Evolutionary conservation across 2,888 invertebrate species (phyloP).

Genomic region (Diaperis boleti): DNA sequence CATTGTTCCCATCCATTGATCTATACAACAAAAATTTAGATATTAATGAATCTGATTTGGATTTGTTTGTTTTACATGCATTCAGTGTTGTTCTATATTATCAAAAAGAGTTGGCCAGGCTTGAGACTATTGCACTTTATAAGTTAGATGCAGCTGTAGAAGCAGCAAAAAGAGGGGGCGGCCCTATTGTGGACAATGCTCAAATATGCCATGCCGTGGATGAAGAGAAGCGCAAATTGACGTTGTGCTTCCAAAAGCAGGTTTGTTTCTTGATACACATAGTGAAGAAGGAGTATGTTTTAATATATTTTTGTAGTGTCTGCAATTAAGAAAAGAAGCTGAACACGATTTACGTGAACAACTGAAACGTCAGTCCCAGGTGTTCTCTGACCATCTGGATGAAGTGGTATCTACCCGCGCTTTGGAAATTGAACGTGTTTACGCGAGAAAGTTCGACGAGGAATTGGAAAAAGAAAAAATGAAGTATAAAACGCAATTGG

Average conservation of each 20-base stretch:
- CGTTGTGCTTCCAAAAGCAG: constrained; percentile 79
- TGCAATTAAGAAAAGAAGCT: constrained; percentile 75
- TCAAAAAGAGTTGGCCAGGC: constrained; percentile 81
- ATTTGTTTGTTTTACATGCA: constrained; percentile 83
- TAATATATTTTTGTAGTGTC: constrained; percentile 66
- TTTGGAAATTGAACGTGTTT: constrained; percentile 67
- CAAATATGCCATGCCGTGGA: constrained; percentile 80
- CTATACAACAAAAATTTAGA: constrained; percentile 75
- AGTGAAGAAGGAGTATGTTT: neutral
- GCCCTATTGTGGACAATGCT: constrained; percentile 62
- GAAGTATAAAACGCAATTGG: constrained; percentile 78
- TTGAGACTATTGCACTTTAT: constrained; percentile 75
- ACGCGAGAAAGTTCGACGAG: constrained; percentile 74
- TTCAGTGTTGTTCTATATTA: constrained; percentile 81
- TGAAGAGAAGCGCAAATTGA: constrained; percentile 75
- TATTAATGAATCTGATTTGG: constrained; percentile 76
- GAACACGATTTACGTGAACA: constrained; percentile 82
- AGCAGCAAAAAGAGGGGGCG: constrained; percentile 70
- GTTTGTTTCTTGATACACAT: constrained; percentile 61
- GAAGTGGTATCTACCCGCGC: constrained; percentile 75
- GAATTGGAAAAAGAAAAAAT: constrained; percentile 76
- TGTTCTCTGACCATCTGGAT: constrained; percentile 84
- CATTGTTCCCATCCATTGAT: constrained; percentile 80
- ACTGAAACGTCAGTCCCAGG: constrained; percentile 86
- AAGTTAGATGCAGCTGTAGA: constrained; percentile 76